Conservation (phyloP, 2,797 vertebrate genomes). For the Chaetodon trifasciatus region DNA sequence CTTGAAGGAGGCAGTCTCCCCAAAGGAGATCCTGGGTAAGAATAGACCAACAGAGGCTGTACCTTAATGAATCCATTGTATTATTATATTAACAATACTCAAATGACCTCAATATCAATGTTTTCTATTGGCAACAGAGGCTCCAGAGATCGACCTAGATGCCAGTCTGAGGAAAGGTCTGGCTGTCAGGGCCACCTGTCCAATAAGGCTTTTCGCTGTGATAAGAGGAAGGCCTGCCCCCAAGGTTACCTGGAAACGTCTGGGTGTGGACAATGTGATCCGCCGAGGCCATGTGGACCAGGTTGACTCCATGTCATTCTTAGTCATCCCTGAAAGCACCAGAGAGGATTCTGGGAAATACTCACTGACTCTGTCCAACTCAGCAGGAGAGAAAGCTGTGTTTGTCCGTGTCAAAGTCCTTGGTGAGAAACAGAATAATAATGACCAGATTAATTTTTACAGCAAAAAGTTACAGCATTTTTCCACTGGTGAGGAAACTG, state of each 20-base stretch:
- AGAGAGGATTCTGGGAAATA: conserved; percentile 99
- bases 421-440: conserved; percentile 81
- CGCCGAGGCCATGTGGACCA: conserved; percentile 96
- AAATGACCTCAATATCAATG: conserved; percentile 1
- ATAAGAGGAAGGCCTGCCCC: conserved; percentile 96
- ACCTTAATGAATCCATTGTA: background rate
- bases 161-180: conserved; percentile 97
- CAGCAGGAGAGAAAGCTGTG: conserved; percentile 96
- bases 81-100: background rate
- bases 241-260: conserved; percentile 95
- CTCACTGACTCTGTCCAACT: conserved; percentile 93
- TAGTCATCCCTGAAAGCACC: conserved; percentile 96
- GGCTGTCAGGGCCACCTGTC: conserved; percentile 95
- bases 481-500: background rate
- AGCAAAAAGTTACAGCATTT: background rate
- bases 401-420: conserved; percentile 97
- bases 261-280: conserved; percentile 95
- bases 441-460: too few species aligned
- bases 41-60: background rate
- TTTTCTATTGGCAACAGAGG: conserved; percentile 86
- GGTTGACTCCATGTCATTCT: conserved; percentile 98
- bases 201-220: conserved; percentile 96
- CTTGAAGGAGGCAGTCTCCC: conserved; percentile 93
- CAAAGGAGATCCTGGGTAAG: conserved; percentile 96
- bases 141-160: conserved; percentile 98